Percentiles rank a stretch among this genome's conserved stretches.
Evolutionary conservation across 2,888 invertebrate genomes (phyloP).

Genomic region (Rhabditoides inermis): DNA sequence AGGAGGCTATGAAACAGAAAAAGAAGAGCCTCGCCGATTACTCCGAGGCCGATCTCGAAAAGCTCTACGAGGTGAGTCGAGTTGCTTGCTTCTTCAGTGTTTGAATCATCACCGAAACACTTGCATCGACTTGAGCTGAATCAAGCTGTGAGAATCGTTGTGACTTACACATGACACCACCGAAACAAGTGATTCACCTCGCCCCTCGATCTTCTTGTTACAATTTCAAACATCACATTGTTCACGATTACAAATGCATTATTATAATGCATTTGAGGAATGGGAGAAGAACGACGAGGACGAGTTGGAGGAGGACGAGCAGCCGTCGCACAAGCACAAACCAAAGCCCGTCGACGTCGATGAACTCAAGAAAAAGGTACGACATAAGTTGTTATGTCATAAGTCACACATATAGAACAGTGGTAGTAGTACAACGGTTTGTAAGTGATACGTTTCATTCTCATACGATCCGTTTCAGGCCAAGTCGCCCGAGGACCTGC

Average conservation of each 20-base stretch:
- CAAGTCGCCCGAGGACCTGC: constrained; percentile 70
- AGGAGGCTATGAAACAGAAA: too few relatives aligned
- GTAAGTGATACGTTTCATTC: too few relatives aligned
- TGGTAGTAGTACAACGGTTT: constrained; percentile 5
- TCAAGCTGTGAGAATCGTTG: too few relatives aligned
- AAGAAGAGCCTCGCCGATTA: constrained; percentile 9
- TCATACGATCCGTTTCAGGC: constrained; percentile 24
- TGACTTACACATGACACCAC: too few relatives aligned
- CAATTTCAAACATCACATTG: too few relatives aligned
- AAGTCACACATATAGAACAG: constrained; percentile 1
- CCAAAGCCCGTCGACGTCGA: constrained; percentile 67
- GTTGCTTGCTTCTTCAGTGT: too few relatives aligned
- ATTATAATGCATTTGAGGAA: constrained; percentile 67
- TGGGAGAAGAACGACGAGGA: constrained; percentile 94
- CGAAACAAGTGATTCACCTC: too few relatives aligned
- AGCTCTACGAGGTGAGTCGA: too few relatives aligned
- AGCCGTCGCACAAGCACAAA: constrained; percentile 77
- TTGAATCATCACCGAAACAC: too few relatives aligned
- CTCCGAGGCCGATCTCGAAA: constrained; percentile 8
- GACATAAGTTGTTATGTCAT: not conserved
- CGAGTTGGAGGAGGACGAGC: constrained; percentile 81
- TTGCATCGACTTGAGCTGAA: too few relatives aligned
- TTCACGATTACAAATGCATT: too few relatives aligned
- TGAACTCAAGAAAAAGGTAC: constrained; percentile 32
- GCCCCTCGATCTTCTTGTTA: too few relatives aligned